Evolutionary conservation across 1,140 invertebrate species (phyloP).

Genomic region (Semibalanus balanoides): DNA sequence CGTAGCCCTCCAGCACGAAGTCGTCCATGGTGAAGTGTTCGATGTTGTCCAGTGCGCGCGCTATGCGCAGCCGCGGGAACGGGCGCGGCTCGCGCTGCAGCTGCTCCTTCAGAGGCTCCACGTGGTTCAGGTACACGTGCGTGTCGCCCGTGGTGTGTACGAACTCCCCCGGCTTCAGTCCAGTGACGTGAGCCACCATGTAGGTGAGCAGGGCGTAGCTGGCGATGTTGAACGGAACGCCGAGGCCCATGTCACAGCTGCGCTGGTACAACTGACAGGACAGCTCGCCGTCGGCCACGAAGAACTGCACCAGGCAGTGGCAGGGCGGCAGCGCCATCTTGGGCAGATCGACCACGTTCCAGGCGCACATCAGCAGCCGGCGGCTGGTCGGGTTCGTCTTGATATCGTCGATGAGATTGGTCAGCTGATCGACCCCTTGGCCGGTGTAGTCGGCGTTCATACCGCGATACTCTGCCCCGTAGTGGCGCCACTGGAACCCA

Average conservation of each 20-base stretch:
- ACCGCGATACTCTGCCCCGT: slow-evolving; percentile 79
- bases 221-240: slow-evolving; percentile 98
- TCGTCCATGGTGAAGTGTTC: slow-evolving; percentile 83
- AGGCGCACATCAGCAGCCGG: slow-evolving; percentile 84
- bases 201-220: slow-evolving; percentile 87
- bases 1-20: slow-evolving; percentile 74
- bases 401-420: slow-evolving; percentile 30
- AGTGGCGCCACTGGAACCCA: slow-evolving; percentile 99
- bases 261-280: slow-evolving; percentile 93
- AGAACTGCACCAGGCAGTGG: slow-evolving; percentile 90
- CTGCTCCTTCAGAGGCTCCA: slow-evolving; percentile 71
- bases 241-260: slow-evolving; percentile 94
- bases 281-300: slow-evolving; percentile 48
- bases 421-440: slow-evolving; percentile 83
- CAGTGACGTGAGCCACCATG: slow-evolving; percentile 92
- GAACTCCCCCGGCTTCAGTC: slow-evolving; percentile 65
- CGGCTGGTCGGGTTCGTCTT: slow-evolving; percentile 51
- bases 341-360: slow-evolving; percentile 81
- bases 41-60: slow-evolving; percentile 51
- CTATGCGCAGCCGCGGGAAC: slow-evolving; percentile 71
- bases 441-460: slow-evolving; percentile 65
- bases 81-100: slow-evolving; percentile 57
- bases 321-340: slow-evolving; percentile 96
- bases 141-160: slow-evolving; percentile 92
- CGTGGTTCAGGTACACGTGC: slow-evolving; percentile 90